Evolutionary conservation across 2,113 vertebrate species (phyloP), one percentile per base, ranked within the genome.

Genomic region (Tympanuchus pallidicinctus): DNA sequence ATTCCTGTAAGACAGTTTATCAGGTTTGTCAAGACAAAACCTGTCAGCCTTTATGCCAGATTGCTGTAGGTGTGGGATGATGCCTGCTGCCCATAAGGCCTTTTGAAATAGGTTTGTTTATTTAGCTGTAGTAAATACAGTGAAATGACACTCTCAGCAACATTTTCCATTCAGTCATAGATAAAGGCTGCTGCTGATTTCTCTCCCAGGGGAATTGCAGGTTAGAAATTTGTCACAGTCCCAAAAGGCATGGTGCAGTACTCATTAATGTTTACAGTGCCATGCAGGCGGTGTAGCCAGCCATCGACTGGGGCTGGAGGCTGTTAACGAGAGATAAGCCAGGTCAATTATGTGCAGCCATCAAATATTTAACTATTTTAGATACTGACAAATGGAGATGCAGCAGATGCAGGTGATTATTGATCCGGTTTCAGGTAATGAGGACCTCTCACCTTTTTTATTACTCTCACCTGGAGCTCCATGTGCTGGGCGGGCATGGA

Each of bases 311-410:
- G 91, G 86, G 74, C 96, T 89, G 92, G 61, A 74, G 86, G 80
- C 96, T 97, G 97, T 70, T 89, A 70, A 80, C 1, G 1, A 63
- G 81, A 97, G 97, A 97, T 95, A 92, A 98, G 95, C 77, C 82
- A n/a, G 91, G 86, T 90, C 96, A 95, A 88, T 95, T 96, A 94
- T 89, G 95, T 93, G 50, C 95, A 97, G 81, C 94, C 96, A 94
- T 96, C 96, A 87, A 83, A 96, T 78, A 54, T 45, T 86, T 63
- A 38, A 72, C 86, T 93, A 40, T 40, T 89, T 81, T 32, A 40
- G 66, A 92, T n/a, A 83, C 88, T 94, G 86, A 19, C 79, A 75
- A 67, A 77, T n/a, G 67, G 40, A 89, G 91, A 93, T 88, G 87
- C 45, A 48, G 34, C 50, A 76, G 88, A 47, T 78, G 72, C 43